Base-by-base conservation (phyloP, 2,113 vertebrate genomes). In the Vidua chalybeata region DNA sequence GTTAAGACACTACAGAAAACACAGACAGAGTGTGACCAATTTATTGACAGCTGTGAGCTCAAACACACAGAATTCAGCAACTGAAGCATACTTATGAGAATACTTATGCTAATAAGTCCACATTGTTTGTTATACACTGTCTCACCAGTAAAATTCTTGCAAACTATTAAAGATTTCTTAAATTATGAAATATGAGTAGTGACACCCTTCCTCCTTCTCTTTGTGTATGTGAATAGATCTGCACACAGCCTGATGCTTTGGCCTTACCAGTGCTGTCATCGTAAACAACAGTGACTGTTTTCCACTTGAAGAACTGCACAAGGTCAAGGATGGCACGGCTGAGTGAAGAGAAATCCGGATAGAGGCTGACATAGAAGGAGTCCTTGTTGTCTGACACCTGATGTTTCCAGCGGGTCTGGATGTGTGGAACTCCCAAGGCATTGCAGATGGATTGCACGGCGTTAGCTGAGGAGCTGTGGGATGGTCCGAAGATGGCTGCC, bases 241-340 rank as follows among this genome's bases (percentile, higher is more conserved):
- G 24, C 35, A 59, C 14, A 49, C 2, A 89, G 43, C 59, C 24
- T 43, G 43, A 72, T 56, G 30, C 17, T 85, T 68, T 79, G 61
- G 43, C 95, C 99, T 99, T 98, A 99, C 99, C 99, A 63, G 99
- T 99, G 98, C 99, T 99, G 98, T 99, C 99, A 94, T 99, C 99
- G 35, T 99, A 99, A 51, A 99, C 99, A 93, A 99, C 99, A 1
- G 99, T 99, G 90, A 99, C 99, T 2, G 99, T 99, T 98, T 99
- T 99, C 99, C 99, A 99, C 97, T 99, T 99, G 98, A 99, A 99
- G 98, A 99, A 99, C 96, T 99, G 99, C 71, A 99, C 99, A 97
- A 99, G 98, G 97, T 99, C 99, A 95, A 99, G 98, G 95, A 99
- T 99, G 95, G 99, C 99, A 69, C 99, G 98, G 97, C 99, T 99